Evolutionary conservation across 2,888 invertebrate genomes (phyloP).

Genomic region (Drosophila engyochracea): DNA sequence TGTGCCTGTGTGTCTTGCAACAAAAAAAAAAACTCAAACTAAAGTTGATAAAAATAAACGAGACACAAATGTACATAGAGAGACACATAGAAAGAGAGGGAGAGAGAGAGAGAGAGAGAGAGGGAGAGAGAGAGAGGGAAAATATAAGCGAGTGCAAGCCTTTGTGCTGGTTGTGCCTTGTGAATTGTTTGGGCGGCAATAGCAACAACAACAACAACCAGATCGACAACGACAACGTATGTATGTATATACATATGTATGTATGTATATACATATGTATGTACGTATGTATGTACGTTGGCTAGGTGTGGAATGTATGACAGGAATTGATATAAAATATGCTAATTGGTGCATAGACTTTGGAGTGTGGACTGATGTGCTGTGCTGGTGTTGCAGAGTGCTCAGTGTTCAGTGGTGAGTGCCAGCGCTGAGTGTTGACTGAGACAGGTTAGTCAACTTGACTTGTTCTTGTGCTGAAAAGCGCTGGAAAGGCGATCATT

Average conservation of each 20-base stretch:
- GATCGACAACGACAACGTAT: background rate
- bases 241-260: too few relatives aligned
- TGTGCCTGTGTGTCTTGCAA: slow-evolving; percentile 16
- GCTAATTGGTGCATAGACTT: slow-evolving; percentile 72
- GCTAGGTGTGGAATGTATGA: slow-evolving; percentile 75
- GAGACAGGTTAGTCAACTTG: slow-evolving; percentile 60
- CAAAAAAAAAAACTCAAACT: slow-evolving; percentile 51
- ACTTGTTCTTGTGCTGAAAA: background rate
- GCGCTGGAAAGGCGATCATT: slow-evolving; percentile 8
- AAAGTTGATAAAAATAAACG: slow-evolving; percentile 78
- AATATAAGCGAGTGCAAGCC: slow-evolving; percentile 36
- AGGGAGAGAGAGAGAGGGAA: background rate
- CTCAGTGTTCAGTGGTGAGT: background rate
- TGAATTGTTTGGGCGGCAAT: slow-evolving; percentile 78
- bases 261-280: too few relatives aligned
- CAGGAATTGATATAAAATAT: slow-evolving; percentile 80
- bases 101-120: background rate
- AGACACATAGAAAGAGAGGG: slow-evolving; percentile 1
- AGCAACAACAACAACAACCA: slow-evolving; percentile 23
- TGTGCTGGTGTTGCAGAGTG: slow-evolving; percentile 3
- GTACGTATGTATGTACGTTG: slow-evolving; percentile 8
- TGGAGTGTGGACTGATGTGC: slow-evolving; percentile 14
- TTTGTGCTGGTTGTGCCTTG: slow-evolving; percentile 58
- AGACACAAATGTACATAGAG: slow-evolving; percentile 41
- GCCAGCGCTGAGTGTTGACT: slow-evolving; percentile 16